Evolutionary conservation across 2,113 vertebrate genomes (phyloP), one percentile per base, ranked within the genome.

Genomic region (Mastomys natalensis): DNA sequence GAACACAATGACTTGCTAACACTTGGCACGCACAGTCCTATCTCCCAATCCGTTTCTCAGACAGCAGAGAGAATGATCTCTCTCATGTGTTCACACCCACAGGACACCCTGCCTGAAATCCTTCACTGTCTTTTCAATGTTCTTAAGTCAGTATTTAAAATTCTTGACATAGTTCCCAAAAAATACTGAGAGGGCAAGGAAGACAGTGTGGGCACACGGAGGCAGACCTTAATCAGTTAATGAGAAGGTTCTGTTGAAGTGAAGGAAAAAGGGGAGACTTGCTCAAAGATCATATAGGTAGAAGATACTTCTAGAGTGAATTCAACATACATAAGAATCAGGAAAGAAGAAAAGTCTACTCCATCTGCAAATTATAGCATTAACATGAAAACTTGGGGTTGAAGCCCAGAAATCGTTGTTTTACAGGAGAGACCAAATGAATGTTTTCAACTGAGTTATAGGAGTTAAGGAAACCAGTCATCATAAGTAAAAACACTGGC

Each of bases 91-190:
- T 48, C 26, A 86, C 22, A 78, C 60, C 81, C 9, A 37, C 62
- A 86, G 58, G 80, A 13, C 9, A 37, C 34, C 45, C 73, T 24
- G 9, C 93, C 78, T 73, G 90, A 86, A 93, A 74, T 22, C 40
- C 73, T 48, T 60, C 66, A 40, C 34, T 82, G 22, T 53, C 60
- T 72, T 81, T 76, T 74, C 81, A 81, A 22, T 55, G 70, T 37
- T 92, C 51, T 40, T 70, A 72, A 58, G 51, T 85, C 34, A 90
- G 45, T 58, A 68, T 68, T 81, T 82, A 82, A 97, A 95, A 96
- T 93, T 91, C 58, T 82, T 87, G 80, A 86, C 87, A 81, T 11
- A 95, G 74, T 62, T 95, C 88, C 55, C 58, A 87, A 93, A 34
- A 34, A 95, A 51, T 40, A 81, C 45, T 45, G 37, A 58, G 37